A percentile compares a stretch with the other conserved stretches of the same genome.
Evolutionary conservation across 2,888 invertebrate genomes (phyloP).

Genomic region (Parelbella ahira): DNA sequence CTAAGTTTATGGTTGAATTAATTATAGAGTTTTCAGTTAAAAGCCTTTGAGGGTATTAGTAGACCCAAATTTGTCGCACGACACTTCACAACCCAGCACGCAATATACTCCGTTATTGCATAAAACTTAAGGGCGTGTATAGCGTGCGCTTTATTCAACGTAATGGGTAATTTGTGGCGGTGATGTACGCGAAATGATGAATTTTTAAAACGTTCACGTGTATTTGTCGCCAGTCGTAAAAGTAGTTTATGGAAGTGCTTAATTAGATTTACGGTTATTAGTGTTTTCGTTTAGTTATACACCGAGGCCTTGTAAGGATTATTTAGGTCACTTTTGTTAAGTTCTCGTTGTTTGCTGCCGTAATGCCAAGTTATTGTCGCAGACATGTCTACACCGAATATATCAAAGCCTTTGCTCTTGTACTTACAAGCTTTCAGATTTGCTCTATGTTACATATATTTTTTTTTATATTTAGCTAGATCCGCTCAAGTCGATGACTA

Average conservation of each 20-base stretch:
- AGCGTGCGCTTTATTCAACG: neutral
- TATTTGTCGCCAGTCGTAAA: constrained; percentile 23
- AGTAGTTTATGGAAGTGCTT: constrained; percentile 17
- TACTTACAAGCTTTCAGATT: too few species aligned
- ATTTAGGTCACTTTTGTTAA: constrained; percentile 13
- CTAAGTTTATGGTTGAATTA: constrained; percentile 26
- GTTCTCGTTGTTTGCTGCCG: too few species aligned
- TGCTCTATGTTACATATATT: too few species aligned
- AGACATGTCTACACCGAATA: too few species aligned
- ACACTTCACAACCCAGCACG: neutral
- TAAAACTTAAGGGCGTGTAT: neutral
- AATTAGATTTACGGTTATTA: constrained; percentile 16
- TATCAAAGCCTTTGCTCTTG: too few species aligned
- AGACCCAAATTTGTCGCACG: constrained; percentile 3
- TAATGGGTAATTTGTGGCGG: constrained; percentile 3
- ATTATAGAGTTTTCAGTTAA: constrained; percentile 25
- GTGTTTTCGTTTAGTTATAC: constrained; percentile 6
- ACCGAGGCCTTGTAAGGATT: neutral
- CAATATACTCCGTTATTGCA: neutral
- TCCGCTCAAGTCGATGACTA: too few species aligned
- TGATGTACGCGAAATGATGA: constrained; percentile 17
- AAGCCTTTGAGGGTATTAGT: constrained; percentile 19
- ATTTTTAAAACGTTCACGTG: constrained; percentile 24
- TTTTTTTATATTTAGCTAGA: too few species aligned
- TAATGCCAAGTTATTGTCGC: too few species aligned